Evolutionary conservation across 2,888 invertebrate species (phyloP), one percentile per base, ranked within the genome.

Genomic region (Diadegma fenestrale): DNA sequence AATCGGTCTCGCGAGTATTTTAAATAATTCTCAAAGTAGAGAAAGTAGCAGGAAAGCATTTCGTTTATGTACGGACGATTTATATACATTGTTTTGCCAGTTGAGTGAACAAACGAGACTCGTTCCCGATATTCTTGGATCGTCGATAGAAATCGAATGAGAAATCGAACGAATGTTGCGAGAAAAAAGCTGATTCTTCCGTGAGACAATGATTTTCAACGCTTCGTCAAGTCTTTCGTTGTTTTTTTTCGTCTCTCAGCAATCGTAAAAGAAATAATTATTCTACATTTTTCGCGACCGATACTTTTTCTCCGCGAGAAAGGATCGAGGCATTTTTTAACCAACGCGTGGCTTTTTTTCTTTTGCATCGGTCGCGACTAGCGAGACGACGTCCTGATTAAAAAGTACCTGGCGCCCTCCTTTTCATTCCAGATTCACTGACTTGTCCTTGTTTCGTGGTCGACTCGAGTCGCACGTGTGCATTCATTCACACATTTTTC

Each of bases 361-460:
- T 54, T 61, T 68, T 12, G 75, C 75, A 17, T 51, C 64, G 72
- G 48, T 76, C 75, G 75, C 69, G 82, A 78, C 78, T 61, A 58
- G 12, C 76, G 82, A 73, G 73, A 66, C 76, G 64, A 68, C 73
- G 82, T 85, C 85, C 85, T 82, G 85, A 82, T 81, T 82, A 76
- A 82, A 66, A 82, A 80, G 79, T 66, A 66, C 48, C 75, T 80
- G 79, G 82, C 82, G 85, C 58, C 85, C 85, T 85, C 82, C 79
- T 85, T 85, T 85, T 82, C 76, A 82, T 79, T 85, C 82, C 80
- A 85, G 85, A 85, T 85, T 85, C 85, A 85, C 85, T 85, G 43
- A 41, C 73, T 64, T 76, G 82, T 85, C 33, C 80, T 71, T 80
- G 76, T 76, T 80, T 79, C 82, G 78, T 37, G 45, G 66, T 71